Percentiles rank a stretch among this genome's conserved stretches.
phyloP scores from a whole-genome alignment of 2,888 invertebrate species.

The Argyresthia goedartella region DNA sequence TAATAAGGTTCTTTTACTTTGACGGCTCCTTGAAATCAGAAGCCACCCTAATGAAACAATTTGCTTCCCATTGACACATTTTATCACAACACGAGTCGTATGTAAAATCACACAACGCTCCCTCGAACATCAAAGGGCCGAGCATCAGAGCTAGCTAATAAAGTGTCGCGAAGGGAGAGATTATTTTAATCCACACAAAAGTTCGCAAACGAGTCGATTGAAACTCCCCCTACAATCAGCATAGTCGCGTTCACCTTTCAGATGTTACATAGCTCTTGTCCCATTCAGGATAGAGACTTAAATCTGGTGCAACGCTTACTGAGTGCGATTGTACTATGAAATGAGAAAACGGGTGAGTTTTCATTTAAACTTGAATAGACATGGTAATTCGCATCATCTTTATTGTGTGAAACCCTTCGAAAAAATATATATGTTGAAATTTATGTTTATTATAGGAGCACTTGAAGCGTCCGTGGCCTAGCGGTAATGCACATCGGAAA shows the following conservation, averaged over 20 bases:
- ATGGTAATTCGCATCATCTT: constrained; percentile 66
- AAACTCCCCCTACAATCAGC: constrained; percentile 45
- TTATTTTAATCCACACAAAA: constrained; percentile 58
- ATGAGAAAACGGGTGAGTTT: constrained; percentile 46
- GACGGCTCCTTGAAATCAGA: too few species aligned
- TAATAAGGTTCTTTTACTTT: too few species aligned
- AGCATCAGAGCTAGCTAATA: constrained; percentile 53
- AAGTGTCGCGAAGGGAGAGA: constrained; percentile 57
- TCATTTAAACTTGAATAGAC: constrained; percentile 58
- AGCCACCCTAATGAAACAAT: too few species aligned
- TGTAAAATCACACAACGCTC: background rate
- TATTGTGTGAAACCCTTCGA: constrained; percentile 19
- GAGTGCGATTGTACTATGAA: constrained; percentile 22
- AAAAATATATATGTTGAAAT: too few species aligned
- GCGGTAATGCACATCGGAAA: too few species aligned
- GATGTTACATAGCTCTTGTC: too few species aligned
- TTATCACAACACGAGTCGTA: too few species aligned
- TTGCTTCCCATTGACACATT: too few species aligned
- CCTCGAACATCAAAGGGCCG: constrained; percentile 60
- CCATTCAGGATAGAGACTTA: too few species aligned
- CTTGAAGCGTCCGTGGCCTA: too few species aligned
- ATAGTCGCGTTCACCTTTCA: constrained; percentile 4
- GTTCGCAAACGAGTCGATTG: constrained; percentile 59
- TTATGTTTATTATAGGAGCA: too few species aligned
- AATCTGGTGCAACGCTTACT: too few species aligned